Percentiles rank a stretch among this genome's conserved stretches.
phyloP scores from a whole-genome alignment of 1,140 invertebrate species.

The Episyrphus balteatus region DNA sequence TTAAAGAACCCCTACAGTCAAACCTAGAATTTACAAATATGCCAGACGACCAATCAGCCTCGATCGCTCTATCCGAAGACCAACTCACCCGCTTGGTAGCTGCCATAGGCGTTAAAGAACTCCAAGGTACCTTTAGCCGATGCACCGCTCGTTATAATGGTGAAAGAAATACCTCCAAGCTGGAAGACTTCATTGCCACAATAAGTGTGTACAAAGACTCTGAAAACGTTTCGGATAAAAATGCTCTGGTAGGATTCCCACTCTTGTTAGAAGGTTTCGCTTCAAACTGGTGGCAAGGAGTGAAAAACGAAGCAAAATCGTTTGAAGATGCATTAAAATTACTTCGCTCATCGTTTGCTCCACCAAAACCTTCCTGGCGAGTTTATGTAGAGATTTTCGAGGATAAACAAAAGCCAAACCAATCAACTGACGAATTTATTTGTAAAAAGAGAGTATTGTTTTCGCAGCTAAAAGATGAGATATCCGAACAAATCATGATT shows the following conservation, averaged over 20 bases:
- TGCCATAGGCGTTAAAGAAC: conserved; percentile 1
- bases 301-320: conserved; percentile 3
- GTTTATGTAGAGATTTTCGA: conserved; percentile 2
- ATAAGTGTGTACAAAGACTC: conserved; percentile 6
- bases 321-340: conserved; percentile 5
- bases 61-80: background rate
- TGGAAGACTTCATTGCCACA: conserved; percentile 6
- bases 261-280: conserved; percentile 4
- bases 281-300: conserved; percentile 7
- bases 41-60: too few species aligned
- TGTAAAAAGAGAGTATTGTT: conserved; percentile 19
- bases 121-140: background rate
- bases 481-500: conserved; percentile 17
- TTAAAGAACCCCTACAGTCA: too few species aligned
- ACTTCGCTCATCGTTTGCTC: conserved; percentile 2
- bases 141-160: conserved; percentile 5
- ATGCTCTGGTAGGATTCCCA: background rate
- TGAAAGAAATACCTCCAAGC: background rate
- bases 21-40: too few species aligned
- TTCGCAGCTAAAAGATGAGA: conserved; percentile 20
- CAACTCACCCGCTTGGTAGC: conserved; percentile 2
- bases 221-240: conserved; percentile 4
- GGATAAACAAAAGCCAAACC: background rate
- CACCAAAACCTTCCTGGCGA: conserved; percentile 6
- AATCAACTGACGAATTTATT: too few species aligned